Conservation (phyloP, 2,888 invertebrate species). For the Drosophila leonis region DNA sequence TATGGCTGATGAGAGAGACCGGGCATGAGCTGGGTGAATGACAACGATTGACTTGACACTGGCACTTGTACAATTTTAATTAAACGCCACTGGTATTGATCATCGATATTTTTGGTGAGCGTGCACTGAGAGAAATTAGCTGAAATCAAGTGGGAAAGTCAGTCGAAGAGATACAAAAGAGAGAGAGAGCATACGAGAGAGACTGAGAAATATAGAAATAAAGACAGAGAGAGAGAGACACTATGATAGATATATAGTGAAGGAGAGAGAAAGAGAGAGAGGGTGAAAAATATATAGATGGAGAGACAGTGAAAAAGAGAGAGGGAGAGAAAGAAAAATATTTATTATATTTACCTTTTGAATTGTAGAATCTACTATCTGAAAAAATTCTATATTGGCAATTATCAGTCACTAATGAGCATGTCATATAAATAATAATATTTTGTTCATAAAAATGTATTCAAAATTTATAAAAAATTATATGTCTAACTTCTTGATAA, state of each 20-base stretch:
- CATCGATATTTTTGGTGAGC: slow-evolving; percentile 44
- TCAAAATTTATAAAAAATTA: too few relatives aligned
- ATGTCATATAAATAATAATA: too few relatives aligned
- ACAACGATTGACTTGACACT: slow-evolving; percentile 71
- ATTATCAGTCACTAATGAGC: too few relatives aligned
- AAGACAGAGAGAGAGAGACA: too few relatives aligned
- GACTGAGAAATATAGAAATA: neutral
- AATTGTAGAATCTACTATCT: neutral
- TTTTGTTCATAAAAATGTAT: too few relatives aligned
- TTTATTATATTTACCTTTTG: neutral
- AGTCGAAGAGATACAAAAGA: neutral
- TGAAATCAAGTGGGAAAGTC: neutral
- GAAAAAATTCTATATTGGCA: too few relatives aligned
- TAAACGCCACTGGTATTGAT: slow-evolving; percentile 81
- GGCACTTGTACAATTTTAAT: slow-evolving; percentile 82
- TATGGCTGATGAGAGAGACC: slow-evolving; percentile 4
- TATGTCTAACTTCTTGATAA: too few relatives aligned
- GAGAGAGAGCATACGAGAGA: too few relatives aligned
- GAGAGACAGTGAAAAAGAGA: neutral
- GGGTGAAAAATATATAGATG: neutral
- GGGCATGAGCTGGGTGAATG: slow-evolving; percentile 41
- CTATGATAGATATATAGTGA: neutral
- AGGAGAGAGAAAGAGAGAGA: neutral
- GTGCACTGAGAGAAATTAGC: slow-evolving; percentile 44
- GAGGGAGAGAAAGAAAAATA: neutral